phyloP scores from a whole-genome alignment of 2,888 invertebrate genomes.

The Orchesella flavescens region DNA sequence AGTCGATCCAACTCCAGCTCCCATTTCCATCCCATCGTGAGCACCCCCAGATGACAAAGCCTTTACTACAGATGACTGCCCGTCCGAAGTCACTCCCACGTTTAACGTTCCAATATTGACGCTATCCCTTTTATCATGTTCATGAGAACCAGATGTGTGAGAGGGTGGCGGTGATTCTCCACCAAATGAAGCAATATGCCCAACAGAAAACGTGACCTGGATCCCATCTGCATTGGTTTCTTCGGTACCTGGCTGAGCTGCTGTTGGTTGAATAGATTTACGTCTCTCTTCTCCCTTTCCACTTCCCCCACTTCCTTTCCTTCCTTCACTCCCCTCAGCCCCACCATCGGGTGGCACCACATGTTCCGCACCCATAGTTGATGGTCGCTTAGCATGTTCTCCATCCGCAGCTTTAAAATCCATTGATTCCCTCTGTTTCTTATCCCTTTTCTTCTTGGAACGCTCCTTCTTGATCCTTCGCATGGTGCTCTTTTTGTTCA shows the following conservation, averaged over 20 bases:
- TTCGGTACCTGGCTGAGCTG: too few relatives aligned
- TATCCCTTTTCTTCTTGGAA: conserved; percentile 21
- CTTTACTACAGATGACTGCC: too few relatives aligned
- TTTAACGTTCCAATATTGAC: not conserved
- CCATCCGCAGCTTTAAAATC: too few relatives aligned
- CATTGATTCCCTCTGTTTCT: not conserved
- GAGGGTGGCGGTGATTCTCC: not conserved
- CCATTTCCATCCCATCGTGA: not conserved
- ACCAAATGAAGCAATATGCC: not conserved
- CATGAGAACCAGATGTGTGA: too few relatives aligned
- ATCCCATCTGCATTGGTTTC: too few relatives aligned
- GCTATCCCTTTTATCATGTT: too few relatives aligned
- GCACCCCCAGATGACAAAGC: too few relatives aligned
- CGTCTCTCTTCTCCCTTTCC: not conserved
- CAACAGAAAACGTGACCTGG: not conserved
- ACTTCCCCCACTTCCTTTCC: not conserved
- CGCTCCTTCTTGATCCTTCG: conserved; percentile 8
- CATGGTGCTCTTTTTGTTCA: not conserved
- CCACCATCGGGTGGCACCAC: too few relatives aligned
- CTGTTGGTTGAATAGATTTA: not conserved
- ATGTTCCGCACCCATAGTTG: not conserved
- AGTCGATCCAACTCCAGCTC: not conserved
- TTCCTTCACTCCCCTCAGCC: not conserved
- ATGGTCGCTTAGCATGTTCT: not conserved
- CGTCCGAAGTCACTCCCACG: not conserved